Evolutionary conservation across 2,888 invertebrate genomes (phyloP), one percentile per base, ranked within the genome.

Genomic region (Plagodis dolabraria): DNA sequence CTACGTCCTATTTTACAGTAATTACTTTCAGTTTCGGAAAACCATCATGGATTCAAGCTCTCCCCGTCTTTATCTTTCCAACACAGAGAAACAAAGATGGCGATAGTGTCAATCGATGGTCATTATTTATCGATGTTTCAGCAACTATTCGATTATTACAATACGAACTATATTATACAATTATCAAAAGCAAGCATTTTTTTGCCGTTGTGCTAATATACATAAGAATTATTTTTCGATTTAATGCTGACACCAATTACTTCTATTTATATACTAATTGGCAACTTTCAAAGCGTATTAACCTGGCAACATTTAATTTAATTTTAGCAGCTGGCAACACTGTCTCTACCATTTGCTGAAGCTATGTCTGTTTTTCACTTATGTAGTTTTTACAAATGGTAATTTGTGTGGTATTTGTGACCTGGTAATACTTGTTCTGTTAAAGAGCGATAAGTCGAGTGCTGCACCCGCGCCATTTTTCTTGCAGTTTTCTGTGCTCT

Each of bases 361-460:
- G 9, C 7, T 8, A 9, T 8, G 5, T 38, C 42, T 22, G n/a
- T 33, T 33, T 40, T 33, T 50, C 40, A 42, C 40, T 43, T 49
- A 48, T 4, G 42, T 10, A 33, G 49, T 22, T 43, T 50, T 45
- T 49, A 46, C 33, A 40, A 49, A 46, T 57, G 50, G 64, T 34
- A 53, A 57, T 49, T 61, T 50, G 9, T 46, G 33, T 44, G 35
- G 8, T 45, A 36, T 52, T 44, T 48, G 54, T 22, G 22, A 33
- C 11, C 51, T 49, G 63, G 58, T 48, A 59, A 56, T 43, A 58
- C 53, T 33, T 42, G 56, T 94, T 96, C 33, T 42, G 56, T 94
- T 96, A 97, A 69, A 97, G 93, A 60, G 97, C 97, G 65, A 98
- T 96, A 43, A 97, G 94, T 71, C 95, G 95, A 8, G 97, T 96